Percentiles rank a stretch among this genome's conserved stretches.
Evolutionary conservation across 2,113 vertebrate species (phyloP).

Genomic region (Gallinago jamesoni): DNA sequence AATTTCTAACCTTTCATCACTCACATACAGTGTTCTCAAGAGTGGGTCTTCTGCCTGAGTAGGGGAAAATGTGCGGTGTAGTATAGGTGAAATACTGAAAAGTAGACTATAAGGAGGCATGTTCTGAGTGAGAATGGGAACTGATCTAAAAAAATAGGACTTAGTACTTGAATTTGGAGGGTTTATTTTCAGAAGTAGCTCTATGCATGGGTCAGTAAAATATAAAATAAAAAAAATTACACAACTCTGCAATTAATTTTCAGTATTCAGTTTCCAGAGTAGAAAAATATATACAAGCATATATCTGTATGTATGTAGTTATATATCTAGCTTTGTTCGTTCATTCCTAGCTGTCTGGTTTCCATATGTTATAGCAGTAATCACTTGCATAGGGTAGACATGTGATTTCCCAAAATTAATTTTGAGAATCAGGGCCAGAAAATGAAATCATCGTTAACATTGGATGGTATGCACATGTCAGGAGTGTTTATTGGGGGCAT

Average conservation of each 20-base stretch:
- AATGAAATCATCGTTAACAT: conserved; percentile 2
- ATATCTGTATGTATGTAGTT: not conserved
- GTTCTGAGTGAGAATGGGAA: not conserved
- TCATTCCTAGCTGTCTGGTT: not conserved
- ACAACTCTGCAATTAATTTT: not conserved
- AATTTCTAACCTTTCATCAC: not conserved
- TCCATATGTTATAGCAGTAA: not conserved
- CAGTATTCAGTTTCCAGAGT: not conserved
- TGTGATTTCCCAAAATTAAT: not conserved
- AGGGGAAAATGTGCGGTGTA: not conserved
- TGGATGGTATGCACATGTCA: not conserved
- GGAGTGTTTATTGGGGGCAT: not conserved
- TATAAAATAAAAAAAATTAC: not conserved
- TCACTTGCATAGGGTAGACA: not conserved
- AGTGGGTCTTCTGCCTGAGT: not conserved
- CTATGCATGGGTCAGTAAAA: not conserved
- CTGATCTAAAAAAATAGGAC: not conserved
- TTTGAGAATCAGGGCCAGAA: conserved; percentile 2
- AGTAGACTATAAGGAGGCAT: not conserved
- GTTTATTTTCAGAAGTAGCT: not conserved
- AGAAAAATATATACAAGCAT: not conserved
- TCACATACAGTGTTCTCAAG: not conserved
- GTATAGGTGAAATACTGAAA: not conserved
- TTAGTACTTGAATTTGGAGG: not conserved
- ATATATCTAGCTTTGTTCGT: not conserved